These are phyloP conservation scores for Carettochelys insculpta DNA, from an alignment of 2,113 vertebrate species.

Conservation along the genomic window DNA sequence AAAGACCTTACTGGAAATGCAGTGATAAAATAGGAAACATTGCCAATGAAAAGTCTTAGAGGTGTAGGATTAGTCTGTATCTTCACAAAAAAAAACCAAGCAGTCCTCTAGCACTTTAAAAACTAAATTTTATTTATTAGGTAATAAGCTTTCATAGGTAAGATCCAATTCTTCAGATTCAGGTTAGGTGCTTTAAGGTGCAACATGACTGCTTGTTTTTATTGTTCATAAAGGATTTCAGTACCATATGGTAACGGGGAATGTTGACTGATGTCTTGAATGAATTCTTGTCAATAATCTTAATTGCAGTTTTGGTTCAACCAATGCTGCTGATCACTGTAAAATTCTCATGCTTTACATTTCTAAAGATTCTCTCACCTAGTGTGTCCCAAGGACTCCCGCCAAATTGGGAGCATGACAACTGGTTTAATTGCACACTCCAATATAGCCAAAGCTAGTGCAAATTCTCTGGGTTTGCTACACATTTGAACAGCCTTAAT, in stretches of 20 bases:
- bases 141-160: too few relatives aligned
- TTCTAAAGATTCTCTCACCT: constrained; percentile 78
- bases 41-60: too few relatives aligned
- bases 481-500: constrained; percentile 99
- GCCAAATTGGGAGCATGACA: constrained; percentile 95
- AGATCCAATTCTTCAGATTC: too few relatives aligned
- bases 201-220: too few relatives aligned
- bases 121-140: too few relatives aligned
- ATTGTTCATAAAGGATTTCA: background rate
- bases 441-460: constrained; percentile 94
- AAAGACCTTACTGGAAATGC: too few relatives aligned
- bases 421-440: constrained; percentile 99
- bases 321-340: background rate
- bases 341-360: background rate
- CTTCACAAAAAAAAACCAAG: too few relatives aligned
- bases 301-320: background rate
- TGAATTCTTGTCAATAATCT: background rate
- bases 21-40: background rate
- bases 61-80: too few relatives aligned
- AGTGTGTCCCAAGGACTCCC: constrained; percentile 95
- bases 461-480: constrained; percentile 97
- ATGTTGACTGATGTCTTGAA: background rate
- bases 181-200: too few relatives aligned
- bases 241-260: background rate
- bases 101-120: too few relatives aligned